Base-by-base conservation (phyloP, 1,140 invertebrate species). In the Scaptomyza pallida region DNA sequence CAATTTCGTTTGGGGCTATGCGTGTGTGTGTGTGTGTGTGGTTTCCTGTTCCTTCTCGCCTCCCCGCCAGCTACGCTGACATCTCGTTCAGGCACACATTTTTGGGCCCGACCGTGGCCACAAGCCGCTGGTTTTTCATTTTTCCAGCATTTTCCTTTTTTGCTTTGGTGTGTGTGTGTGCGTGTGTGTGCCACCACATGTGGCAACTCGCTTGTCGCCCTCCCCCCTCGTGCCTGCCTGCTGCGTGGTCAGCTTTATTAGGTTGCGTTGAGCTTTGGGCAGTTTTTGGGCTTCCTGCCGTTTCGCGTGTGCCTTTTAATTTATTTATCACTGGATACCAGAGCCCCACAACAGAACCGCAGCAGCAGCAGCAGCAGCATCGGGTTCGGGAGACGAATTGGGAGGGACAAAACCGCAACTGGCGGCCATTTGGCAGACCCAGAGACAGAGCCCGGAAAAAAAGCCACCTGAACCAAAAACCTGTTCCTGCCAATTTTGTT, bases 291-390 rank as follows among this genome's bases (percentile, higher is more conserved):
- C 51, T 74, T 55, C 69, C 73, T 69, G 77, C 77, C 76, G 77
- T 77, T 86, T 81, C 71, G 81, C 81, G 81, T 86, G 81, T 80
- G 81, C 81, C 77, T 85, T 85, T 85, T 85, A 85, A 86, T 85
- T 86, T 85, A 85, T 85, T 85, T 85, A 85, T 85, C 81, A 75
- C 21, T 63, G 55, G 47, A 33, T n/a, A 30, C 54, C 51, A 37
- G 13, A 26, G 68, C 67, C 40, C 56, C 75, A 69, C 48, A 41
- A 35, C 17, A 23, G n/a, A n/a, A 26, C 51, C 45, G 21, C 50
- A 50, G 59, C 41, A 45, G n/a, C 33, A 41, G 45, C 17, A 23
- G n/a, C 33, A 48, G 52, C 19, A 19, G 33, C 10, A 21, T 30
- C 26, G 26, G 26, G 26, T 30, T 9, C 6, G 6, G 26, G 26